Evolutionary conservation across 2,888 invertebrate genomes (phyloP), one percentile per base, ranked within the genome.

Genomic region (Eilema depressum): DNA sequence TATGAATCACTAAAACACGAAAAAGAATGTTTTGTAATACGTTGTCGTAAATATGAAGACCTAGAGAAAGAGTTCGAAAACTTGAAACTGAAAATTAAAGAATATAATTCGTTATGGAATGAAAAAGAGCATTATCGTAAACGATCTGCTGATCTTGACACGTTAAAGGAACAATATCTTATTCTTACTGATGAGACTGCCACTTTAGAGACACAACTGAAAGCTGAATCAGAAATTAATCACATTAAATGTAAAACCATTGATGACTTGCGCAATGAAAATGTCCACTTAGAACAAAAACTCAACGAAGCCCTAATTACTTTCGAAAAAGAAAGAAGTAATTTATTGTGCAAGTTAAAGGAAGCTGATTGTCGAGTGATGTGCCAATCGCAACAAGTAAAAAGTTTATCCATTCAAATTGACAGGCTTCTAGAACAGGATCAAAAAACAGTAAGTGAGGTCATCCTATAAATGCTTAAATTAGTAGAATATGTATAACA

Each of bases 311-410:
- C 87, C 5, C 76, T 84, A 25, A 84, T 92, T 61, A 73, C 75
- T 33, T 91, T 89, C 82, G 95, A 96, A 85, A 93, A 93, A 73
- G 96, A 96, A 79, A 93, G 93, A 81, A 96, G 95, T 82, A 76
- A 81, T 67, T 84, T 96, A 28, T 83, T 92, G 67, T 94, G 95
- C 78, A 95, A 95, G 88, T 85, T 96, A 56, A 91, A 94, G 77
- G 96, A 96, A 88, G 88, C 92, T 60, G 96, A 96, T 82, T 95
- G 95, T 73, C 94, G 94, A 84, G 90, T 95, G 26, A 94, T 96
- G 86, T 96, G 96, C 75, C 96, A 96, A 87, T 96, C 95, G 68
- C 93, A 95, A 79, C 96, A 96, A 90, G 96, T 96, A 57, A 96
- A 93, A 86, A 92, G 93, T 82, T 87, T 96, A 71, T 93, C 95